Base-by-base conservation (phyloP, 2,888 invertebrate species). In the Endotricha flammealis region DNA sequence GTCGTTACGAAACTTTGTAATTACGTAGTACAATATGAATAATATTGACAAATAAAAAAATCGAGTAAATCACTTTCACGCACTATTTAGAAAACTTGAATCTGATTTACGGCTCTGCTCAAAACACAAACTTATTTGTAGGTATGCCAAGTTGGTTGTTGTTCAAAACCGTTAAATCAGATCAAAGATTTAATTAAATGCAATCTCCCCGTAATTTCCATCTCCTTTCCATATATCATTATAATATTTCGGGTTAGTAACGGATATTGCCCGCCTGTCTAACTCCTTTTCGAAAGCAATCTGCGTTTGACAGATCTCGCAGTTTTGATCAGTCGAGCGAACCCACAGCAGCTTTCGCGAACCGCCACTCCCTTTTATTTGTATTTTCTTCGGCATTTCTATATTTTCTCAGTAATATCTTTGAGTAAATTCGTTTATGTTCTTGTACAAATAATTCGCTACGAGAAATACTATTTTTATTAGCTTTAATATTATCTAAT, bases 271-370 rank as follows among this genome's bases (percentile, higher is more conserved):
- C 47, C 58, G 59, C 58, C 45, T 59, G 59, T 64, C 64, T 55
- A 52, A 64, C 59, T 72, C 55, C 65, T 67, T 69, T 55, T 59
- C 51, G 55, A 51, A 65, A 69, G 62, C 66, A 69, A 72, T 72
- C 74, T 76, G 77, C 53, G 61, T 71, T 70, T 72, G 77, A 74
- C 72, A 73, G 68, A 73, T 63, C 64, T 60, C 61, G 48, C 54
- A 65, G 71, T 69, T 75, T 65, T 70, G 73, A 74, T 70, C 74
- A 70, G 55, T 62, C 56, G 52, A 65, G 64, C 70, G 67, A 54
- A 56, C 49, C 46, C 52, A 56, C 49, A 55, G 47, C 48, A 46
- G 55, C 61, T 60, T 64, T 62, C 64, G 42, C 3, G 6, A 20
- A 20, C 55, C 42, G 50, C 44, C 48, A 42, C 48, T 45, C 42